Conservation (phyloP, 2,888 invertebrate species). For the Hemicrepidius hirtus region DNA sequence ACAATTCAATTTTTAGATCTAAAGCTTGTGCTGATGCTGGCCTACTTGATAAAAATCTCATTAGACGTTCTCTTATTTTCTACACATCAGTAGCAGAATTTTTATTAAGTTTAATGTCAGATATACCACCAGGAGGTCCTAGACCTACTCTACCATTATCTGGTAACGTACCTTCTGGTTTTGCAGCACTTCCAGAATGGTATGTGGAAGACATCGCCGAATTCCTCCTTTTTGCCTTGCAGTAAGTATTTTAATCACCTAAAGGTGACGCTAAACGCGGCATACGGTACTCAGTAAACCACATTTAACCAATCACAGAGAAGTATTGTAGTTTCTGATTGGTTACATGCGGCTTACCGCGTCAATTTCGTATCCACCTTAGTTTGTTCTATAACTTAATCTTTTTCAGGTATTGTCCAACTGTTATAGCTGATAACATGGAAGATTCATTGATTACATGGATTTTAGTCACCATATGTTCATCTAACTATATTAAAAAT, state of each 20-base stretch:
- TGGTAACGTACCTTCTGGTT: conserved; percentile 81
- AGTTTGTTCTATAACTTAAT: conserved; percentile 14
- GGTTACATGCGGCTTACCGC: too few species aligned
- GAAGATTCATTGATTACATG: conserved; percentile 91
- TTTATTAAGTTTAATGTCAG: conserved; percentile 80
- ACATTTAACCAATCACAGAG: too few species aligned
- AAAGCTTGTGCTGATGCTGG: conserved; percentile 94
- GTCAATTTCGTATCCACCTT: too few species aligned
- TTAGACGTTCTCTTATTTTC: conserved; percentile 89
- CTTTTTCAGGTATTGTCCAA: conserved; percentile 81
- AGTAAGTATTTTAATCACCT: conserved; percentile 80
- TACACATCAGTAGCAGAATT: conserved; percentile 90
- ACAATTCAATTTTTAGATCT: conserved; percentile 77
- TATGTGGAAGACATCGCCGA: conserved; percentile 98
- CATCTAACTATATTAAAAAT: conserved; percentile 93
- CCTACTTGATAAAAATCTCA: conserved; percentile 87
- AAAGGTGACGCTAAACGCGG: too few species aligned
- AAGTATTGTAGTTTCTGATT: too few species aligned
- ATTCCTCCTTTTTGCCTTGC: conserved; percentile 93
- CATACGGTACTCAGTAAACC: too few species aligned
- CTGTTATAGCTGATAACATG: conserved; percentile 83
- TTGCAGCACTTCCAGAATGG: conserved; percentile 96
- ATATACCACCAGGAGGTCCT: conserved; percentile 72
- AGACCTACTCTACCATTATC: conserved; percentile 76
- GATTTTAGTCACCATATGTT: conserved; percentile 92